Base-by-base conservation (phyloP, 2,888 invertebrate species). In the Malacosoma neustria region DNA sequence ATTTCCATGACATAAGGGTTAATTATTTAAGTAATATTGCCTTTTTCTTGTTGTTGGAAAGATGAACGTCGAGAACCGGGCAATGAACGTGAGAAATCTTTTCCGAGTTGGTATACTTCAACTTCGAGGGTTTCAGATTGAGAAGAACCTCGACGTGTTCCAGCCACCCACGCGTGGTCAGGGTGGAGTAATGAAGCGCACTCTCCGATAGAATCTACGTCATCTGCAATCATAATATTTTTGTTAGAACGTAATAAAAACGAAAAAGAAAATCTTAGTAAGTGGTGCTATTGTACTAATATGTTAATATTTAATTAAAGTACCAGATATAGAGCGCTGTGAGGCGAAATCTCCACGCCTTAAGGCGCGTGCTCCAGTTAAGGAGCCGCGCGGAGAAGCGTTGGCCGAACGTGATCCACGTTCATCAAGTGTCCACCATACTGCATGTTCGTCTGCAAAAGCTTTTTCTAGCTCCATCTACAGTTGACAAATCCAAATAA, bases 391-490 rank as follows among this genome's bases (percentile, higher is more conserved):
- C 0, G 95, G 94, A 0, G 94, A 94, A 0, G 91, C 90, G 61
- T 90, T 91, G 0, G 93, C 93, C 0, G 93, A 92, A 46, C 92
- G 91, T n/a, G 93, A 87, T 34, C 93, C 71, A 37, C 93, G 92
- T 71, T 95, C 95, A 57, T 95, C 95, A 36, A 95, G 76, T 4
- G 94, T 91, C 81, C 95, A 97, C 96, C 96, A 97, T 33, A 94
- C 92, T 0, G 96, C 94, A 39, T 94, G 91, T 70, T 96, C 95
- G 59, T 95, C 94, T 14, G 96, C 88, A 60, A 95, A 93, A 2
- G 95, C 95, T 69, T 94, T 93, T 57, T 92, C 91, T 41, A 95
- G 76, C 52, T 95, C 93, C 57, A 94, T 87, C 65, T 89, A 49
- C 7, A 38, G 40, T 36, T 13, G 4, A 36, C 6, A 34, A 6